Evolutionary conservation across 2,888 invertebrate genomes (phyloP), one percentile per base, ranked within the genome.

Genomic region (Oegoconia quadripuncta): DNA sequence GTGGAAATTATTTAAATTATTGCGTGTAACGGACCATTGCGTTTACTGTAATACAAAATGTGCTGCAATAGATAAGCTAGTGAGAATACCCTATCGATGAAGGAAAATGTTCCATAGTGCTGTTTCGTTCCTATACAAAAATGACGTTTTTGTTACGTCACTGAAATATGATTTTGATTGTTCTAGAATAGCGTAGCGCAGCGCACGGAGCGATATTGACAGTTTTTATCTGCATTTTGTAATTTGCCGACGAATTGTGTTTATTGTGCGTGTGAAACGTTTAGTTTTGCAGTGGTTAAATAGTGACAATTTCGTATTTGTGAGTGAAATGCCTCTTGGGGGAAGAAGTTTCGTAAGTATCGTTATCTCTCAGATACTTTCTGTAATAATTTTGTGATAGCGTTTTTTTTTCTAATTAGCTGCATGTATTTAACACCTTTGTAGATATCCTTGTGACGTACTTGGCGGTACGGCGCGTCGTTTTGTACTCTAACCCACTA

Each of bases 281-380:
- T 40, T 44, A 26, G 32, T 12, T 35, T 15, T 36, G 25, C 36
- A 31, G 38, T 59, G 50, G 42, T 41, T 49, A 41, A 50, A 45
- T 52, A 62, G 52, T 52, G 55, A 55, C 40, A 44, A 52, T 46
- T 53, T 53, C 51, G 42, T 45, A 46, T 43, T 59, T 54, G 63
- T 70, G 61, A 60, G 55, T 74, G 80, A 77, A 72, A 87, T 87
- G 86, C 83, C 86, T 68, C 64, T 86, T 48, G 72, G 78, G 64
- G 76, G 82, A 66, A 71, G 63, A 58, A 75, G 63, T 73, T 84
- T 86, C 59, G 86, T 87, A 72, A 86, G 86, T 74, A 57, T 67
- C 45, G 37, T 9, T 22, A 22, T 3, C 46, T 47, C 49, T 51
- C 52, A 54, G 60, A 56, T 59, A 46, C 53, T 53, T 27, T 55